Base-by-base conservation (phyloP, 2,797 vertebrate genomes). In the Neopelma chrysocephalum region DNA sequence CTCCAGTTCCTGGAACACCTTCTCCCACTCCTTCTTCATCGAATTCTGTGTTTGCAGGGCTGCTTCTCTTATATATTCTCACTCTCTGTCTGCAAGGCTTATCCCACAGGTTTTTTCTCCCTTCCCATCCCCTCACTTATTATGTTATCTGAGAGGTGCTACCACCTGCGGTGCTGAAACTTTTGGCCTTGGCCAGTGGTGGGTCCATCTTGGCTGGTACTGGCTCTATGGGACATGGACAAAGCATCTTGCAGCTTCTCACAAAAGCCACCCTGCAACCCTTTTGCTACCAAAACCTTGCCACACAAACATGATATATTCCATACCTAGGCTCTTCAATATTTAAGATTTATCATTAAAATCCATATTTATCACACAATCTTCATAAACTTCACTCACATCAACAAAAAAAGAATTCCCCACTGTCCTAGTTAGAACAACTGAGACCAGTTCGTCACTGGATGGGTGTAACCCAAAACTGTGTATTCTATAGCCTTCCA, bases 341-440 rank as follows among this genome's bases (percentile, higher is more conserved):
- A 60, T 32, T 40, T 7, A 36, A 56, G 5, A 31, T 53, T 54
- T 48, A 42, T 34, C 9, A 16, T 61, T 61, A 61, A 54, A 61
- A 48, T 16, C 22, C 3, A 2, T 48, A 42, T 48, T 23, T 32
- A 42, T 36, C 0, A 0, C 11, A n/a, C 36, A 56, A 3, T 50
- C 7, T 34, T 43, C 45, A 34, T 11, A 32, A 43, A 45, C 22
- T 32, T 68, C 45, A 51, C 9, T 40, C 22, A 27, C 27, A 50
- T 26, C 4, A 72, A 47, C 9, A 36, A 26, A 43, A 50, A 38
- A 40, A 40, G 0, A 31, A 23, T 48, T 43, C 21, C 5, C 15
- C n/a, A n/a, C n/a, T n/a, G n/a, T n/a, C n/a, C n/a, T n/a, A n/a
- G n/a, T n/a, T n/a, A n/a, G n/a, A n/a, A n/a, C n/a, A n/a, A n/a